Evolutionary conservation across 2,888 invertebrate species (phyloP).

Genomic region (Balanococcus diminutus): DNA sequence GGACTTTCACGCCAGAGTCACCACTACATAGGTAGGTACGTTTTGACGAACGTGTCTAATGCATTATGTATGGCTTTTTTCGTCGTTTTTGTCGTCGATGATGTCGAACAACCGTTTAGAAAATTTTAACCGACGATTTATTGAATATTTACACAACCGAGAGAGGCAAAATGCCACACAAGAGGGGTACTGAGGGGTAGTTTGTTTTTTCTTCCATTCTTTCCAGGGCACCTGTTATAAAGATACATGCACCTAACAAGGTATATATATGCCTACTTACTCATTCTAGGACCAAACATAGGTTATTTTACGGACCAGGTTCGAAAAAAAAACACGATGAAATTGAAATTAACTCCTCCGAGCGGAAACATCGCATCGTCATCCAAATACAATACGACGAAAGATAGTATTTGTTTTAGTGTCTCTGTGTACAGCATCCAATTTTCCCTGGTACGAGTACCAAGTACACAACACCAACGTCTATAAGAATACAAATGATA

Average conservation of each 20-base stretch:
- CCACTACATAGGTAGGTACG: not conserved
- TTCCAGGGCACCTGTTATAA: not conserved
- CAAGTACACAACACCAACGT: too few species aligned
- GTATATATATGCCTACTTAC: not conserved
- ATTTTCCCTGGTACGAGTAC: not conserved
- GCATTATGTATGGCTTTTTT: constrained; percentile 34
- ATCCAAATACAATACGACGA: constrained; percentile 6
- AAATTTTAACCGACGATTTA: not conserved
- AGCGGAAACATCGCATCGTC: constrained; percentile 10
- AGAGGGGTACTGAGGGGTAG: not conserved
- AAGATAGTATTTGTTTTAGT: constrained; percentile 27
- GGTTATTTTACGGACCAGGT: too few species aligned
- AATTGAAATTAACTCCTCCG: not conserved
- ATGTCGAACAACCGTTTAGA: not conserved
- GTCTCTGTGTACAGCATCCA: not conserved
- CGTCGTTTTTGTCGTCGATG: not conserved
- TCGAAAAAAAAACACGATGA: not conserved
- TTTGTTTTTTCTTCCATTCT: not conserved
- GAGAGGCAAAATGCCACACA: not conserved
- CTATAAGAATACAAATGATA: constrained; percentile 1
- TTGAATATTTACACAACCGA: not conserved
- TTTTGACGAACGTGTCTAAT: constrained; percentile 26
- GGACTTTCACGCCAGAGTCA: not conserved
- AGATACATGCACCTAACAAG: too few species aligned
- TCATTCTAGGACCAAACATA: not conserved